These are phyloP conservation scores for Linnaemya tessellans DNA, from an alignment of 2,888 invertebrate species.

Conservation along the genomic window DNA sequence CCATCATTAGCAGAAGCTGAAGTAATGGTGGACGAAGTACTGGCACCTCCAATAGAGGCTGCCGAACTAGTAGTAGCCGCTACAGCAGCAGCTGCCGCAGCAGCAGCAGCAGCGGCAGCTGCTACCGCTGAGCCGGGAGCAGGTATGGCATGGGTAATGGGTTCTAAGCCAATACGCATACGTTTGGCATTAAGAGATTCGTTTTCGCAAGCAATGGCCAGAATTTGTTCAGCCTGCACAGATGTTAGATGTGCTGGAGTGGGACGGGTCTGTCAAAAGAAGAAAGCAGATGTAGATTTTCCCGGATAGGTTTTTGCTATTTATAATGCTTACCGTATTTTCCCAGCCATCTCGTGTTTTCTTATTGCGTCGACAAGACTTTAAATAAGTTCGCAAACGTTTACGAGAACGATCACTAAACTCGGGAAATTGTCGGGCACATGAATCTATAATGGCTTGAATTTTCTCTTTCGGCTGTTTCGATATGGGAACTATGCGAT, in stretches of 20 bases:
- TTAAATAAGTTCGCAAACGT: conserved; percentile 96
- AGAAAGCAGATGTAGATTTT: background rate
- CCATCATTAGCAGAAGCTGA: conserved; percentile 78
- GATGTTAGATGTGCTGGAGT: conserved; percentile 98
- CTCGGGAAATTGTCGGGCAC: conserved; percentile 98
- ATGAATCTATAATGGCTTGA: conserved; percentile 98
- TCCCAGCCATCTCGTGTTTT: conserved; percentile 96
- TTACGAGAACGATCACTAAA: conserved; percentile 97
- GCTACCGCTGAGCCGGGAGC: conserved; percentile 81
- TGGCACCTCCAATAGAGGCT: conserved; percentile 73
- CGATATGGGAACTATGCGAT: conserved; percentile 97
- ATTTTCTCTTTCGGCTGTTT: conserved; percentile 99
- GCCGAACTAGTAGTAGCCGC: conserved; percentile 76
- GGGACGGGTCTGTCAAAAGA: conserved; percentile 89
- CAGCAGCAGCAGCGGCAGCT: conserved; percentile 79
- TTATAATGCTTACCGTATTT: conserved; percentile 87
- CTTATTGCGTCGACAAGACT: conserved; percentile 97
- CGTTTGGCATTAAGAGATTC: conserved; percentile 98
- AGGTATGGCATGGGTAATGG: conserved; percentile 94
- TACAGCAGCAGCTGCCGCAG: conserved; percentile 76
- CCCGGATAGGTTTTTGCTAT: background rate
- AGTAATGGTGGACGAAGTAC: conserved; percentile 77
- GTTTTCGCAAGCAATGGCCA: conserved; percentile 98
- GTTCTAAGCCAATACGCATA: conserved; percentile 97
- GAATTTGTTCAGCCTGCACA: conserved; percentile 97